Percentiles rank a stretch among this genome's conserved stretches.
phyloP scores from a whole-genome alignment of 2,113 vertebrate species.

The Embiotoca jacksoni region DNA sequence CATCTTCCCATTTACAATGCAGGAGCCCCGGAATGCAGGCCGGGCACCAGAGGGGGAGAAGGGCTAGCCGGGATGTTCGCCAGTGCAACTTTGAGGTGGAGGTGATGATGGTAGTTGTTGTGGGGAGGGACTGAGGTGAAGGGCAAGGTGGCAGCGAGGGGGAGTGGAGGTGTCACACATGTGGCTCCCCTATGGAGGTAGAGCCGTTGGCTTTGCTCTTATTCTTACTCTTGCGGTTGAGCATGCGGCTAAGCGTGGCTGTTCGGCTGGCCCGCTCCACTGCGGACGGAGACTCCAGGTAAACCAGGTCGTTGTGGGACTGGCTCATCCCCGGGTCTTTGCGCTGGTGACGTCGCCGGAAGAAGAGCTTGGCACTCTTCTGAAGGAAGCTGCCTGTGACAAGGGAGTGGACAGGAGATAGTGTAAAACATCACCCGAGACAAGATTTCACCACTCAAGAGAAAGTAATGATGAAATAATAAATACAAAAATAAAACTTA shows the following conservation, averaged over 20 bases:
- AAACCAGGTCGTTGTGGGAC: conserved; percentile 95
- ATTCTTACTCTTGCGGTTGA: conserved; percentile 89
- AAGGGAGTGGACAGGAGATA: not conserved
- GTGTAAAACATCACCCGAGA: not conserved
- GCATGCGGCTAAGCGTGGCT: conserved; percentile 87
- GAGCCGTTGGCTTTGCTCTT: conserved; percentile 87
- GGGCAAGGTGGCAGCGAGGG: not conserved
- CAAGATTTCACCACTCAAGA: not conserved
- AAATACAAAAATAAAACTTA: not conserved
- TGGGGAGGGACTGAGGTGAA: conserved; percentile 33
- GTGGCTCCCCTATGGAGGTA: conserved; percentile 69
- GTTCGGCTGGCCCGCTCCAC: conserved; percentile 88
- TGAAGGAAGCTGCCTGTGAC: conserved; percentile 90
- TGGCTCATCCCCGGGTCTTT: conserved; percentile 98
- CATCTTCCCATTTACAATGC: conserved; percentile 44
- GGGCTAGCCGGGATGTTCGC: conserved; percentile 33
- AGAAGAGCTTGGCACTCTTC: conserved; percentile 94
- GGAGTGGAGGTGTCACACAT: conserved; percentile 56
- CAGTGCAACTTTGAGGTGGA: conserved; percentile 50
- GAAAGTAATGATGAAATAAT: not conserved
- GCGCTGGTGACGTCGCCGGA: conserved; percentile 92
- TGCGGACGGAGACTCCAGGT: conserved; percentile 87
- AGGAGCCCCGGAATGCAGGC: conserved; percentile 27
- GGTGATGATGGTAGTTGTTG: conserved; percentile 39
- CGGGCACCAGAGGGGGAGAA: conserved; percentile 4